Evolutionary conservation across 2,888 invertebrate genomes (phyloP), one percentile per base, ranked within the genome.

Genomic region (Congeria kusceri): DNA sequence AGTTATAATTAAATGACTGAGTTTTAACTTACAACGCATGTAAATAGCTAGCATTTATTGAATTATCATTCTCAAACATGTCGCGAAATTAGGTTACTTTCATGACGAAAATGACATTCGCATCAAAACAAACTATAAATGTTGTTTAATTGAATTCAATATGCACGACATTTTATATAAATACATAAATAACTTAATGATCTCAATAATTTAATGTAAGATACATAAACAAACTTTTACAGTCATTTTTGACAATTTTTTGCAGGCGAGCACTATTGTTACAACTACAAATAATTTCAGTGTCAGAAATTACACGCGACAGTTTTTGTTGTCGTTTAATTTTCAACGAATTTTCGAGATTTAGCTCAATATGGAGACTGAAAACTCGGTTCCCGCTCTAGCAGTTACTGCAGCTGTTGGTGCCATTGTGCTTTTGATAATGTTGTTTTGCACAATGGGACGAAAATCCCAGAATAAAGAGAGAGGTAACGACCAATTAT

Each of bases 381-480:
- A 76, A 47, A 76, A 73, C 3, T 88, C 91, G 5, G 85, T 92
- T 44, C 89, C 92, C 56, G 85, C 91, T 18, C 75, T 92, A 28
- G 92, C 92, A 13, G 90, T 92, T 5, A 92, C 92, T 32, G 92
- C 91, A 11, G 92, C 92, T 15, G 92, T 92, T 23, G 92, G 92
- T 1, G 92, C 92, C 13, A 89, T 92, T 4, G 90, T 92, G 62
- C 69, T 92, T 15, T 83, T 92, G n/a, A 66, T 92, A 64, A 83
- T 89, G 25, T 73, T 92, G 44, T 77, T 92, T 0, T 92, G 89
- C 75, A 89, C 82, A 65, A 87, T 91, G 53, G 83, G 87, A n/a
- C 89, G 86, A 62, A 89, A 89, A 70, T 76, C 86, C 5, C 84
- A 86, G 49, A 77, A 86, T 70, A 75, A 86, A 18, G 71, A 85